Evolutionary conservation across 2,888 invertebrate species (phyloP), one percentile per base, ranked within the genome.

Genomic region (Priocnemis perturbator): DNA sequence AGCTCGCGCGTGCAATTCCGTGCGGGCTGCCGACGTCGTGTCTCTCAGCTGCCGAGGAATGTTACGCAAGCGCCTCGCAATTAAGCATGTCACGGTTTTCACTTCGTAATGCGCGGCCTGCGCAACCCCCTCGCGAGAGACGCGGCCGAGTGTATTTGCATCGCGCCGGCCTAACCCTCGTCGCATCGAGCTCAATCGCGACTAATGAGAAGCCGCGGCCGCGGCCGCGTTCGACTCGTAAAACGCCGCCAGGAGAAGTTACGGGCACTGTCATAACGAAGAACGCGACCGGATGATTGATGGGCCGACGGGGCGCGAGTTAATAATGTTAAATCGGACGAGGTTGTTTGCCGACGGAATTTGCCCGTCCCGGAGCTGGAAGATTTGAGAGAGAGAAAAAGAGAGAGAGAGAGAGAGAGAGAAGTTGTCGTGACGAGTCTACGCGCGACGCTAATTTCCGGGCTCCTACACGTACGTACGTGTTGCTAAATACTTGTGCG

Each of bases 131-230:
- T 5, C 37, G 30, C 9, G 30, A 19, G 21, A 55, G 4, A 17
- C 15, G 21, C 21, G 17, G 45, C 37, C 37, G 11, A 37, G 37
- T 26, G 26, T n/a, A n/a, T 26, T 26, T 26, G 26, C 26, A 3
- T 26, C 26, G 26, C 26, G 26, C 26, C 26, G 26, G 3, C 26
- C 26, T 26, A 26, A 26, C 3, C 26, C 26, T 7, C 3, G 26
- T 11, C 21, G 47, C 19, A 30, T 11, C 48, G 9, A 23, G 45
- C 21, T 23, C 4, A 45, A 45, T 64, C 47, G 45, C 61, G 44
- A 66, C 64, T 69, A 69, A 66, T 52, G 69, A 66, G 58, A 62
- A 66, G n/a, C 23, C 55, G 57, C n/a, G n/a, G n/a, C n/a, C n/a
- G n/a, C n/a, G 15, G 21, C 52, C 60, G 17, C 59, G 47, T 61